phyloP scores from a whole-genome alignment of 2,888 invertebrate species.

The Drosophila leonis region DNA sequence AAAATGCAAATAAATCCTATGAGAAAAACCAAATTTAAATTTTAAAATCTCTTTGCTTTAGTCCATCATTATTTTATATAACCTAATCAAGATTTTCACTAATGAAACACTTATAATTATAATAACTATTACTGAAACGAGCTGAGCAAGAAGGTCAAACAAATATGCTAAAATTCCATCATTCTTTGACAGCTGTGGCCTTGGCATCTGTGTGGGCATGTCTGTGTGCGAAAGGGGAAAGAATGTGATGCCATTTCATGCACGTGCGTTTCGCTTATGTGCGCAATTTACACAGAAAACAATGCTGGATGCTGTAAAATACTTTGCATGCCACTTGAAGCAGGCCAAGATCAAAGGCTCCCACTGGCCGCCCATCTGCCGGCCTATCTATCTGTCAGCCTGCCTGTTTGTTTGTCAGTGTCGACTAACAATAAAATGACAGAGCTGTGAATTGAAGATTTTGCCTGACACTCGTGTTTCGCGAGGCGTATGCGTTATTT shows the following conservation, averaged over 20 bases:
- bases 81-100: not conserved
- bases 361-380: not conserved
- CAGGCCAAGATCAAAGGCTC: constrained; percentile 63
- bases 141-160: constrained; percentile 11
- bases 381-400: constrained; percentile 6
- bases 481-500: constrained; percentile 65
- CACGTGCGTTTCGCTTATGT: constrained; percentile 62
- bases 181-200: constrained; percentile 20
- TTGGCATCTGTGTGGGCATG: not conserved
- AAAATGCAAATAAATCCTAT: not conserved
- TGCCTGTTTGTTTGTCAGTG: constrained; percentile 24
- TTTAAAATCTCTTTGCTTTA: not conserved
- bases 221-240: constrained; percentile 26
- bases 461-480: constrained; percentile 55
- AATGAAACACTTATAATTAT: not conserved
- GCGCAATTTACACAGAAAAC: constrained; percentile 41
- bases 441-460: constrained; percentile 58
- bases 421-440: constrained; percentile 65
- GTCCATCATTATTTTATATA: not conserved
- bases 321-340: constrained; percentile 56
- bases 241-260: constrained; percentile 57
- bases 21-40: not conserved
- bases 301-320: constrained; percentile 52
- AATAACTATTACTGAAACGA: not conserved
- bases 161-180: constrained; percentile 31